These are phyloP conservation scores for Etheostoma spectabile DNA, from an alignment of 2,113 vertebrate genomes.

Conservation along the genomic window DNA sequence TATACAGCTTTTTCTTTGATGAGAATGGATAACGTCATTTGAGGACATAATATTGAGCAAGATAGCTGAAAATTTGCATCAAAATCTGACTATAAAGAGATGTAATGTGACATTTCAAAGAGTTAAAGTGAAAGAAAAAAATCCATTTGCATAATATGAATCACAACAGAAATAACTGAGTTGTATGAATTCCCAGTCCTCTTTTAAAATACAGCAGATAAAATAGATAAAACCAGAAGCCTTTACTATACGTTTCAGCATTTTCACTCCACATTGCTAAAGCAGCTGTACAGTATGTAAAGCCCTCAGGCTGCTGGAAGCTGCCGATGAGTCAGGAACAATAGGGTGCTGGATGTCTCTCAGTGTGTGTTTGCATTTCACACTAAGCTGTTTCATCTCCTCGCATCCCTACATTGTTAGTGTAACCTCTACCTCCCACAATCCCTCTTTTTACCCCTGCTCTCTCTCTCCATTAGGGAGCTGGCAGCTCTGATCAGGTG, in stretches of 20 bases:
- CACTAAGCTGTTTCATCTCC: slow-evolving; percentile 51
- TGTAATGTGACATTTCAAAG: not conserved
- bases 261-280: slow-evolving; percentile 26
- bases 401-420: slow-evolving; percentile 54
- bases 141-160: not conserved
- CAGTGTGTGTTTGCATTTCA: slow-evolving; percentile 46
- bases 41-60: not conserved
- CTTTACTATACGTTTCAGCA: slow-evolving; percentile 19
- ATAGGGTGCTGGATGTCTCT: slow-evolving; percentile 33
- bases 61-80: not conserved
- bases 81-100: not conserved
- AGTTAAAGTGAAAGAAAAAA: not conserved
- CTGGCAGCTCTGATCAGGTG: slow-evolving; percentile 63
- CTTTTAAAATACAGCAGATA: slow-evolving; percentile 5
- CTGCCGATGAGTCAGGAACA: slow-evolving; percentile 50
- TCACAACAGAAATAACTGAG: not conserved
- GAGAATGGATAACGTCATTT: not conserved
- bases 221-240: not conserved
- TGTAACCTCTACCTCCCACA: slow-evolving; percentile 58
- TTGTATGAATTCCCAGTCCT: slow-evolving; percentile 8
- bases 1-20: not conserved
- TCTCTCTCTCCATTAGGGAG: slow-evolving; percentile 57
- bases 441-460: slow-evolving; percentile 19
- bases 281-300: slow-evolving; percentile 25
- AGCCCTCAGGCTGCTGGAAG: slow-evolving; percentile 45